A percentile compares a stretch with the other conserved stretches of the same genome.
Conservation (phyloP, 1,140 invertebrate genomes). For the Elysia chlorotica region DNA sequence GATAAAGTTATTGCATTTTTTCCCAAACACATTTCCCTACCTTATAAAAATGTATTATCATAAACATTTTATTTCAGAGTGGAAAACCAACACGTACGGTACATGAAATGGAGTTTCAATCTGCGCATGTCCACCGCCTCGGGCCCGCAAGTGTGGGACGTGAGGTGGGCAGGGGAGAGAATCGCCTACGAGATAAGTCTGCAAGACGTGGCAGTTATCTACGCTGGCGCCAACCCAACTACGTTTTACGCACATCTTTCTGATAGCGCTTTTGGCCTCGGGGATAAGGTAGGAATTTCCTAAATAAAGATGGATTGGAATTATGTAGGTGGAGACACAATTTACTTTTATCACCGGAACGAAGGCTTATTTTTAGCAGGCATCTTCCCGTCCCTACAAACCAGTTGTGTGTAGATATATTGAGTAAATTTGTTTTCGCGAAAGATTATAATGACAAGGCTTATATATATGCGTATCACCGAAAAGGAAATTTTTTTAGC, state of each 20-base stretch:
- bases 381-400: too few species aligned
- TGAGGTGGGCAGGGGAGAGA: constrained; percentile 30
- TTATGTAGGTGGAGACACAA: too few species aligned
- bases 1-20: neutral
- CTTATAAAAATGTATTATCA: neutral
- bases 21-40: neutral
- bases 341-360: too few species aligned
- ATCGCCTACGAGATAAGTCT: constrained; percentile 43
- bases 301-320: too few species aligned
- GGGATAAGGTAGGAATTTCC: constrained; percentile 23
- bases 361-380: too few species aligned
- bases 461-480: too few species aligned
- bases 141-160: constrained; percentile 35
- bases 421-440: too few species aligned
- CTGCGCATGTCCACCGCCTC: constrained; percentile 24
- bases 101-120: constrained; percentile 38
- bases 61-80: neutral
- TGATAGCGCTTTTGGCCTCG: constrained; percentile 41
- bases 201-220: constrained; percentile 37
- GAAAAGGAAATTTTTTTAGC: too few species aligned
- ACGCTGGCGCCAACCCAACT: constrained; percentile 32
- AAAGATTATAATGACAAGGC: too few species aligned
- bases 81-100: constrained; percentile 21
- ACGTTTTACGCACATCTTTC: constrained; percentile 36
- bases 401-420: too few species aligned